Evolutionary conservation across 2,888 invertebrate genomes (phyloP), one percentile per base, ranked within the genome.

Genomic region (Ophraella communa): DNA sequence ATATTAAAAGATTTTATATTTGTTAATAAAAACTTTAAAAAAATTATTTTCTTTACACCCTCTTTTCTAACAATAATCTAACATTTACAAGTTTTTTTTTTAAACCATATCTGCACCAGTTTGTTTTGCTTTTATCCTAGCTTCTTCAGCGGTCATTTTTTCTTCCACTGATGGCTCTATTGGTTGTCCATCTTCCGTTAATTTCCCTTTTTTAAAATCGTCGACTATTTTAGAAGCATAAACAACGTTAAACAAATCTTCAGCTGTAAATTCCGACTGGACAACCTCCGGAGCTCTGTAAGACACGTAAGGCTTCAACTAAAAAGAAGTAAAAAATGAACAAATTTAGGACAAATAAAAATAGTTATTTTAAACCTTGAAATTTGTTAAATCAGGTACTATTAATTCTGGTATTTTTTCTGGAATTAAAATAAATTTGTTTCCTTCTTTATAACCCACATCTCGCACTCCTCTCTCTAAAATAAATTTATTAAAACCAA

Each of bases 371-470:
- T n/a, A 56, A 81, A 87, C 89, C 78, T 90, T 84, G 77, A 91
- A 98, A 71, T 85, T 89, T 68, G 86, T 89, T 21, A 99, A 83
- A 80, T 96, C 90, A 0, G 98, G 98, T 1, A 98, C 97, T 62
- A 98, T 88, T 14, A 98, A 79, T 78, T 97, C 93, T 0, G 98
- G 96, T 69, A 95, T 87, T 90, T 91, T 95, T 85, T 98, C 97
- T 1, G 92, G 91, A 3, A 98, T 84, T 11, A 79, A 74, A 1
- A 88, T 80, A 77, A 85, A 91, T 69, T 85, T 84, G 0, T 86
- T 87, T 52, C 87, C 83, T 47, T 86, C 82, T 3, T 86, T 70
- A 69, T 86, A 85, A 5, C 94, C 94, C 4, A 84, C 83, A 57
- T 87, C 86, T 58, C 89, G 86, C 0, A 90, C 89, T 17, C 94